Conservation (phyloP, 2,113 vertebrate genomes). For the Stercorarius parasiticus region DNA sequence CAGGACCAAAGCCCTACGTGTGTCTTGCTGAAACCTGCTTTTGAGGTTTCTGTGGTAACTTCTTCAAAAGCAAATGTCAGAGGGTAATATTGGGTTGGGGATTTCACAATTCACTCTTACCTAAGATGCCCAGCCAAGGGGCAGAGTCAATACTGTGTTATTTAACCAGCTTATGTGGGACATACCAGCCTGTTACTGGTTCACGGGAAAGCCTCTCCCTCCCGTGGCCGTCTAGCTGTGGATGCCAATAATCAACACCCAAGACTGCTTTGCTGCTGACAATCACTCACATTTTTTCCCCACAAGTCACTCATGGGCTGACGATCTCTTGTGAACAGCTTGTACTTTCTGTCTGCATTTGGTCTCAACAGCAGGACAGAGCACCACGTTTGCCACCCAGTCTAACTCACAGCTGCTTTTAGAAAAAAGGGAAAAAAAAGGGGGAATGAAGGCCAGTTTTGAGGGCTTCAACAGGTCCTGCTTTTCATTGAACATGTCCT, state of each 20-base stretch:
- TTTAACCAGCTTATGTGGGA: conserved; percentile 44
- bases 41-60: conserved; percentile 69
- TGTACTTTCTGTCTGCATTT: not conserved
- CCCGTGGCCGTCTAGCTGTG: fast-evolving
- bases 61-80: conserved; percentile 66
- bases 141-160: conserved; percentile 24
- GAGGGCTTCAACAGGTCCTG: not conserved
- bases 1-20: not conserved
- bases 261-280: not conserved
- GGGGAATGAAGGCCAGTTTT: not conserved
- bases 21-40: conserved; percentile 53
- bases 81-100: conserved; percentile 34
- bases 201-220: not conserved
- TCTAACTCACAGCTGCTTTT: not conserved
- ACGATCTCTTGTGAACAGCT: not conserved
- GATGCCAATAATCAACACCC: not conserved
- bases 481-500: not conserved
- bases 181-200: not conserved
- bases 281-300: conserved; percentile 28
- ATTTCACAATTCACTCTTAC: conserved; percentile 68
- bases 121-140: conserved; percentile 48
- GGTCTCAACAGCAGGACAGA: not conserved
- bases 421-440: not conserved
- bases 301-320: not conserved
- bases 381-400: not conserved